Base-by-base conservation (phyloP, 2,797 vertebrate genomes). In the Phyllotis vaccarum region DNA sequence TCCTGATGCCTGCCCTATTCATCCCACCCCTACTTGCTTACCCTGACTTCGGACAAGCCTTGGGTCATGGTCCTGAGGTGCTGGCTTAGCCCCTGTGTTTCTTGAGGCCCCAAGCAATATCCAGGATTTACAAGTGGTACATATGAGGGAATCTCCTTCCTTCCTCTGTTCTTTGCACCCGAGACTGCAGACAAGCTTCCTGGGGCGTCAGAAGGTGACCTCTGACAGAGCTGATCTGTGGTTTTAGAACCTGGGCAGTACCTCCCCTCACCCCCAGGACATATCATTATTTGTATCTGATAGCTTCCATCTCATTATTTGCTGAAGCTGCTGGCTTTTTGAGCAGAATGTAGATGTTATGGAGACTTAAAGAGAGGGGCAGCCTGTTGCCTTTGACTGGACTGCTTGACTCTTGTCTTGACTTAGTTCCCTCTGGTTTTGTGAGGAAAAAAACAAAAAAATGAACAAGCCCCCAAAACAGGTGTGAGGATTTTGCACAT, bases 201-300 rank as follows among this genome's bases (percentile, higher is more conserved):
- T 24, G 86, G 70, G 64, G 37, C 58, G 6, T 49, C 46, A 2
- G 49, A 0, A 34, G 22, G 7, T 37, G 46, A 12, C n/a, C 24
- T 70, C 62, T 5, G 0, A 0, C 2, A 9, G 16, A 52, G 13
- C 54, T 37, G 5, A 27, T 6, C 74, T 70, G n/a, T 54, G 5
- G 68, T 16, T 81, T 86, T 40, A 24, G 95, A 74, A 34, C 17
- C 31, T 8, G 37, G 79, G 17, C 0, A 2, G 7, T 22, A 2
- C 19, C 3, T 16, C 0, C 0, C 0, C 29, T 14, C 49, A 13
- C 19, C 62, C 52, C 19, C 54, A 17, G 13, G 0, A 3, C 54
- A 5, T 19, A 6, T 10, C 2, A 16, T 12, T 5, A 27, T 89
- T 79, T 93, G 62, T 75, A 0, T 90, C 89, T 49, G 10, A 72